phyloP scores from a whole-genome alignment of 1,140 invertebrate genomes.

The Sycophaga agraensis region DNA sequence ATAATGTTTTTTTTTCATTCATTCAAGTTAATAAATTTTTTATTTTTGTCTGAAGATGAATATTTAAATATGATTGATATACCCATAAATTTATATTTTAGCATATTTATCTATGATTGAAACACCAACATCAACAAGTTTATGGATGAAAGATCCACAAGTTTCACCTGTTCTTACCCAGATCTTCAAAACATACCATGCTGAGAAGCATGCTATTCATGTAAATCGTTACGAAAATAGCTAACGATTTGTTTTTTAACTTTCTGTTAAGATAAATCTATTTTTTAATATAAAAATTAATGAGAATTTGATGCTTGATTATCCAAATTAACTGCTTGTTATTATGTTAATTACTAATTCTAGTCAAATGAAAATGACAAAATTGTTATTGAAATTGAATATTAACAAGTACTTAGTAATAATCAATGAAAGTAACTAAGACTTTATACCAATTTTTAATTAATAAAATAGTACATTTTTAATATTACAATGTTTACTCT shows the following conservation, averaged over 20 bases:
- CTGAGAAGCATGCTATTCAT: slow-evolving; percentile 62
- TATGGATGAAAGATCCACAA: slow-evolving; percentile 68
- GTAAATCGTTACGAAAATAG: slow-evolving; percentile 45
- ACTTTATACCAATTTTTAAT: too few relatives aligned
- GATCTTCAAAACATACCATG: slow-evolving; percentile 68
- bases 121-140: slow-evolving; percentile 60
- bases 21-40: too few relatives aligned
- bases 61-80: too few relatives aligned
- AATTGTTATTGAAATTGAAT: too few relatives aligned
- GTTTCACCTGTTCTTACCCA: slow-evolving; percentile 65
- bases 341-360: slow-evolving; percentile 5
- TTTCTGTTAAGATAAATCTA: not conserved
- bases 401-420: too few relatives aligned
- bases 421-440: too few relatives aligned
- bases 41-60: too few relatives aligned
- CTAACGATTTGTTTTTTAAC: slow-evolving; percentile 24
- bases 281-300: slow-evolving; percentile 8
- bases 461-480: too few relatives aligned
- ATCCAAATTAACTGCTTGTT: slow-evolving; percentile 4
- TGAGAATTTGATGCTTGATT: not conserved
- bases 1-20: too few relatives aligned
- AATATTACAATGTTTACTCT: too few relatives aligned
- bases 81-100: slow-evolving; percentile 36
- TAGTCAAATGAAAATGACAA: too few relatives aligned
- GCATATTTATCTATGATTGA: slow-evolving; percentile 68